These are phyloP conservation scores for Emys orbicularis DNA, from an alignment of 2,797 vertebrate genomes.

Conservation along the genomic window DNA sequence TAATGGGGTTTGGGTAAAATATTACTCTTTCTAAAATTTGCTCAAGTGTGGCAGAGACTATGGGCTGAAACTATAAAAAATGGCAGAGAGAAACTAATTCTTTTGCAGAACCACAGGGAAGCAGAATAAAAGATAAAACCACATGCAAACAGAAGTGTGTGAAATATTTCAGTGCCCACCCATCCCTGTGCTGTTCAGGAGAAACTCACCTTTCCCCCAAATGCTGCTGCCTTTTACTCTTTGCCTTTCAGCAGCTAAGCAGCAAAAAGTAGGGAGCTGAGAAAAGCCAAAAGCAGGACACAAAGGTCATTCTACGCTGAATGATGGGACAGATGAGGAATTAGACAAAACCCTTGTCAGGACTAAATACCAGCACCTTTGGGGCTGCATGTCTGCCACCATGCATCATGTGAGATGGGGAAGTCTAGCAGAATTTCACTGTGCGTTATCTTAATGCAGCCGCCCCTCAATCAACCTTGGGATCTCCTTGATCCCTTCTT, in stretches of 20 bases:
- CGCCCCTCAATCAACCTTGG: neutral
- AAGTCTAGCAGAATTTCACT: neutral
- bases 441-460: neutral
- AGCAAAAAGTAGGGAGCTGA: fast-evolving
- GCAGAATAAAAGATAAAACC: neutral
- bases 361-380: neutral
- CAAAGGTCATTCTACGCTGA: neutral
- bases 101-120: constrained; percentile 31
- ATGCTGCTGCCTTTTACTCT: fast-evolving
- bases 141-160: neutral
- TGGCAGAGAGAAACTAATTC: constrained; percentile 40
- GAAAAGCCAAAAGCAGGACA: fast-evolving
- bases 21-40: constrained; percentile 34
- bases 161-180: neutral
- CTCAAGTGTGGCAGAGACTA: constrained; percentile 18
- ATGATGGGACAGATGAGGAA: constrained; percentile 50
- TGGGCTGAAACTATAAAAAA: constrained; percentile 54
- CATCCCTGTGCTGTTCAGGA: fast-evolving
- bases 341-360: neutral
- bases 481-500: neutral
- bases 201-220: neutral
- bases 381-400: neutral
- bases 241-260: neutral
- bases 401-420: neutral
- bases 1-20: constrained; percentile 47